Conservation (phyloP, 2,797 vertebrate genomes). For the Philypnodon macrostomus region DNA sequence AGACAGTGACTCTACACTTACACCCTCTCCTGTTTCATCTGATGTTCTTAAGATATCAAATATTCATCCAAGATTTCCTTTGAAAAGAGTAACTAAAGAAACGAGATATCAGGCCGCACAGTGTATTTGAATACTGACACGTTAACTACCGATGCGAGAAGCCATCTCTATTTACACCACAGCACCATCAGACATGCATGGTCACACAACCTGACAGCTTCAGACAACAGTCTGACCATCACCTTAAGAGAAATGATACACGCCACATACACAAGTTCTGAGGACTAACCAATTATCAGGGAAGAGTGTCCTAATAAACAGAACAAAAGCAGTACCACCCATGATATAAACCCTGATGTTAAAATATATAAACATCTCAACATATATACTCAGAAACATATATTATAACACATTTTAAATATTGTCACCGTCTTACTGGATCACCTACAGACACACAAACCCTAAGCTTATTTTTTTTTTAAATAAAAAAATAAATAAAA, state of each 20-base stretch:
- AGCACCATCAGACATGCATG: conserved; percentile 10
- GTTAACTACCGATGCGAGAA: conserved; percentile 24
- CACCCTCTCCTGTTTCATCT: conserved; percentile 38
- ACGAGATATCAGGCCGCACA: conserved; percentile 13
- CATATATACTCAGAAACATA: too few relatives aligned
- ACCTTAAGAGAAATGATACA: background rate
- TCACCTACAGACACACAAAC: too few relatives aligned
- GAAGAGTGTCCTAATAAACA: too few relatives aligned
- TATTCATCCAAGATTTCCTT: conserved; percentile 28
- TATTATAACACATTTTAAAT: too few relatives aligned
- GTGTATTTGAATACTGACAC: conserved; percentile 24
- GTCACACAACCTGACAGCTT: background rate
- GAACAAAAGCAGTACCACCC: too few relatives aligned
- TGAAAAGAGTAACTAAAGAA: conserved; percentile 51
- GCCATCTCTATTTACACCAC: conserved; percentile 32
- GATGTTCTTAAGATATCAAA: conserved; percentile 13
- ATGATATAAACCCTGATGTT: too few relatives aligned
- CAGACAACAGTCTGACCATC: background rate
- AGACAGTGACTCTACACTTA: conserved; percentile 8
- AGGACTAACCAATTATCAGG: background rate
- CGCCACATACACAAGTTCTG: background rate
- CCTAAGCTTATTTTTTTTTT: too few relatives aligned
- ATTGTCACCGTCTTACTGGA: too few relatives aligned
- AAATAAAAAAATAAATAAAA: too few relatives aligned
- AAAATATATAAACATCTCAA: too few relatives aligned